phyloP scores from a whole-genome alignment of 2,797 vertebrate genomes.

The Cryptoblepharus egeriae region DNA sequence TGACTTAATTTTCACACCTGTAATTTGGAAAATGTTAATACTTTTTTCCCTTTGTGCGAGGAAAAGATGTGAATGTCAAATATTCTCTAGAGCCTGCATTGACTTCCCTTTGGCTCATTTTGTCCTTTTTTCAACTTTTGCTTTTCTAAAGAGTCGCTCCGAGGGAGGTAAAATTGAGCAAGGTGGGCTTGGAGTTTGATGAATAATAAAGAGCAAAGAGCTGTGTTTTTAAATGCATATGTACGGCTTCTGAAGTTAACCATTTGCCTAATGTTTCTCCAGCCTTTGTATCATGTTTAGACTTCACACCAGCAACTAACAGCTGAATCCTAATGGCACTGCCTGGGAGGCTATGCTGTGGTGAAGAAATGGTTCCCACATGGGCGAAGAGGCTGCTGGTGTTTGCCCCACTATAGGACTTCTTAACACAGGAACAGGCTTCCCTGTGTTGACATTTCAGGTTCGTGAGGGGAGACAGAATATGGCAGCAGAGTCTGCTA shows the following conservation, averaged over 20 bases:
- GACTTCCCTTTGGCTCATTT: constrained; percentile 40
- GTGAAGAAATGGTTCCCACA: too few relatives aligned
- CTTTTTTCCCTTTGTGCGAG: constrained; percentile 31
- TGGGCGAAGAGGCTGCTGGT: too few relatives aligned
- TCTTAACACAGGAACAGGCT: too few relatives aligned
- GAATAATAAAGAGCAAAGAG: constrained; percentile 33
- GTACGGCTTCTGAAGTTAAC: constrained; percentile 19
- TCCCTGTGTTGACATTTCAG: too few relatives aligned
- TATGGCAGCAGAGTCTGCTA: too few relatives aligned
- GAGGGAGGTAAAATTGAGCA: constrained; percentile 44
- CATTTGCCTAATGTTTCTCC: constrained; percentile 13
- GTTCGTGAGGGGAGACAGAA: too few relatives aligned
- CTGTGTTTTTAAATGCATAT: constrained; percentile 10
- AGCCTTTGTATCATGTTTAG: neutral
- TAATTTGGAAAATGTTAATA: constrained; percentile 45
- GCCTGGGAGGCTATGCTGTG: too few relatives aligned
- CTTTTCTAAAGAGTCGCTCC: constrained; percentile 32
- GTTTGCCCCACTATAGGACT: too few relatives aligned
- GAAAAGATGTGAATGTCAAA: constrained; percentile 40
- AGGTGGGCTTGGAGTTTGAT: constrained; percentile 35
- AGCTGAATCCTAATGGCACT: too few relatives aligned
- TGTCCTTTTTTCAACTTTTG: constrained; percentile 37
- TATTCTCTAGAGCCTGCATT: constrained; percentile 40
- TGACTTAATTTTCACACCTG: constrained; percentile 38
- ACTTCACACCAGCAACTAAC: constrained; percentile 12